These are phyloP conservation scores for Trinectes maculatus DNA, from an alignment of 2,113 vertebrate species.

Conservation along the genomic window DNA sequence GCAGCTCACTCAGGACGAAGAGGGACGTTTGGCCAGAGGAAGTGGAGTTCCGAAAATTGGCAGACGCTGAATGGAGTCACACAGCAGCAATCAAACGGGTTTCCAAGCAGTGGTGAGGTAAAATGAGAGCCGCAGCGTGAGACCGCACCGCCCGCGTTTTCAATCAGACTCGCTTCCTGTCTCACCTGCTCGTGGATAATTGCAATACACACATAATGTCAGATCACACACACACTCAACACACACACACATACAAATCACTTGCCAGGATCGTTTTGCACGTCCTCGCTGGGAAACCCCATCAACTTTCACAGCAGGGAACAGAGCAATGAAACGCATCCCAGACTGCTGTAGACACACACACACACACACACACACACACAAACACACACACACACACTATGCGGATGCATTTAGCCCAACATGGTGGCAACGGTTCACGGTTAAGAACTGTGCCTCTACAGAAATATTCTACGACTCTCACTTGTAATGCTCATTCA, in stretches of 20 bases:
- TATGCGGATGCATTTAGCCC: conserved; percentile 23
- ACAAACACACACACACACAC: conserved; percentile 29
- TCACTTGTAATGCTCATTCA: conserved; percentile 16
- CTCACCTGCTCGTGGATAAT: conserved; percentile 58
- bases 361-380: conserved; percentile 22
- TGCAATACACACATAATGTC: conserved; percentile 35
- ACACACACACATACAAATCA: conserved; percentile 57
- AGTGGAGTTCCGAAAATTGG: conserved; percentile 35
- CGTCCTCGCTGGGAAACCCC: conserved; percentile 71
- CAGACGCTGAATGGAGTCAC: conserved; percentile 60
- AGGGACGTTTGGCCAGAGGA: conserved; percentile 12
- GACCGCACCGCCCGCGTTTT: conserved; percentile 55
- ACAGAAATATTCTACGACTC: conserved; percentile 7
- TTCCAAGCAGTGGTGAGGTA: conserved; percentile 43
- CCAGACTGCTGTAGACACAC: conserved; percentile 29
- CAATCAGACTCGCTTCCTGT: conserved; percentile 65
- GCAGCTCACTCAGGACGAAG: not conserved
- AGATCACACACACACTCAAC: conserved; percentile 10
- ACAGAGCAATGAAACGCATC: conserved; percentile 65
- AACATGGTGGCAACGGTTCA: conserved; percentile 28
- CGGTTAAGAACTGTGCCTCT: conserved; percentile 5
- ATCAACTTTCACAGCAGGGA: conserved; percentile 77
- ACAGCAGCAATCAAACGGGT: conserved; percentile 59
- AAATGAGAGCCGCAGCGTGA: conserved; percentile 67
- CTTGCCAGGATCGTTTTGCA: conserved; percentile 66